phyloP scores from a whole-genome alignment of 2,797 vertebrate genomes.

The Chromobotia macracanthus region DNA sequence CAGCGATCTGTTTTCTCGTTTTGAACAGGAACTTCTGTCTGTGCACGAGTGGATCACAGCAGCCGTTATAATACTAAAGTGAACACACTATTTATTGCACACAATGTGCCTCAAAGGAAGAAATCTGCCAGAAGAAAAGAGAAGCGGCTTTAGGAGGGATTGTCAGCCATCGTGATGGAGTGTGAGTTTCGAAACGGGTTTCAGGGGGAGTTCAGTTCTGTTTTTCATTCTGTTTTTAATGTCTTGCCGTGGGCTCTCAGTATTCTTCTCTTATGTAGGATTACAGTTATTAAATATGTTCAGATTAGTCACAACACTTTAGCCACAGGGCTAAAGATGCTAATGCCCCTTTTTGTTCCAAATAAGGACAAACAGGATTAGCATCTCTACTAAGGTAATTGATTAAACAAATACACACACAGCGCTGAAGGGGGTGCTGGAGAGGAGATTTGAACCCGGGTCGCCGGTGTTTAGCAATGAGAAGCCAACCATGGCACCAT shows the following conservation, averaged over 20 bases:
- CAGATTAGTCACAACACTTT: neutral
- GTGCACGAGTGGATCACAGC: neutral
- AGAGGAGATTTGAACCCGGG: too few species aligned
- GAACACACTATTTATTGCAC: conserved; percentile 3
- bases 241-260: conserved; percentile 21
- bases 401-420: neutral
- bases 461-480: too few species aligned
- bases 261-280: conserved; percentile 2
- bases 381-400: neutral
- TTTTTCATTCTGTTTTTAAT: conserved; percentile 13
- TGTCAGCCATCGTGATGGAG: conserved; percentile 4
- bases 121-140: conserved; percentile 6
- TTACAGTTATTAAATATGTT: conserved; percentile 8
- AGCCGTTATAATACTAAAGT: conserved; percentile 2
- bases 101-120: conserved; percentile 4
- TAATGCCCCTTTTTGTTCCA: neutral
- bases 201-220: neutral
- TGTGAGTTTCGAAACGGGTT: conserved; percentile 20
- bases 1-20: neutral
- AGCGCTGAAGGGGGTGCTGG: too few species aligned
- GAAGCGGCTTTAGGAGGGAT: neutral
- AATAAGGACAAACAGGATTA: neutral
- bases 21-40: neutral
- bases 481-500: too few species aligned
- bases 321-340: neutral